Evolutionary conservation across 2,113 vertebrate species (phyloP), one percentile per base, ranked within the genome.

Genomic region (Microcebus ravelobensis): DNA sequence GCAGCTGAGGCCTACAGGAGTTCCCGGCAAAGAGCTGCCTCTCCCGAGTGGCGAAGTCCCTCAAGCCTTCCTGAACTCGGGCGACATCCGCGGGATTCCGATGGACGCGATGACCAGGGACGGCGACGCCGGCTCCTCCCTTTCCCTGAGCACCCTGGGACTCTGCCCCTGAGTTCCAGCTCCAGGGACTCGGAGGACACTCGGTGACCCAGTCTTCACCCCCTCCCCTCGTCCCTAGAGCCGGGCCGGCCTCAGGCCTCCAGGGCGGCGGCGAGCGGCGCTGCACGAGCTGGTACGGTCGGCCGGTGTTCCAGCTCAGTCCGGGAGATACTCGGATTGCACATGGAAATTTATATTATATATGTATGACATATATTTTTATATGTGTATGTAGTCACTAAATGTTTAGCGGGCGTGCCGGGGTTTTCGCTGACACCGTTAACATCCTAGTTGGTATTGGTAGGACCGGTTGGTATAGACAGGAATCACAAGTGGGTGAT

Each of bases 51-150:
- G 23, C 5, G 36, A 39, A n/a, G 52, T 68, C 15, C 39, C 1
- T 1, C 1, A 8, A 67, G 21, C 5, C n/a, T 67, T 55, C 34
- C 29, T 1, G 36, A 29, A 4, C 12, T 39, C 39, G 9, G 2
- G 31, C 11, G 13, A 21, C 63, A 36, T 42, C 81, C 0, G 1
- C 13, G 20, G 39, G 8, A 73, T 55, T 82, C 34, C 0, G 15
- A 21, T 42, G 39, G 50, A 27, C 7, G 29, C 39, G 0, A 0
- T n/a, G 29, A 17, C n/a, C 0, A 0, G 29, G 7, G 8, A 59
- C 39, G 0, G 12, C 17, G 1, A 57, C 5, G 6, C 59, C 0
- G 20, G 20, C n/a, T 31, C 25, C 68, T 76, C 45, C 36, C 52
- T 57, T 31, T 55, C 36, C 59, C 48, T n/a, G 50, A 70, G 57